phyloP scores from a whole-genome alignment of 2,113 vertebrate genomes.

The Cisticola juncidis region DNA sequence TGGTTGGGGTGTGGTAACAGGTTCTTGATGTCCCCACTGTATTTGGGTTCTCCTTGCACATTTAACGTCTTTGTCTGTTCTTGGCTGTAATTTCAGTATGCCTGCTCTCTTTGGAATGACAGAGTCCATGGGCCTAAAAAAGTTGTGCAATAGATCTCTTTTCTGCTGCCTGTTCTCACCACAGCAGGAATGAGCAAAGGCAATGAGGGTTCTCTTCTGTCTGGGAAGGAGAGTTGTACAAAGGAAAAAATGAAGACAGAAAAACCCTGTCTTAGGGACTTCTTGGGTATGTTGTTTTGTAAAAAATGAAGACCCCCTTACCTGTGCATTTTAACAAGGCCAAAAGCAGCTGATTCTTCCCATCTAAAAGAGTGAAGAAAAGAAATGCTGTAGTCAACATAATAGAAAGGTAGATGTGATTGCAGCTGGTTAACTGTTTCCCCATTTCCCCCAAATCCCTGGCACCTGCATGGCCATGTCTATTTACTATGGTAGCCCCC shows the following conservation, averaged over 20 bases:
- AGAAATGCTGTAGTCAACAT: neutral
- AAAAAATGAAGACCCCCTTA: conserved; percentile 58
- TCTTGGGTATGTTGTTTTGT: neutral
- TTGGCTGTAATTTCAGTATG: neutral
- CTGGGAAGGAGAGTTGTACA: neutral
- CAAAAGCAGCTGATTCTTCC: conserved; percentile 95
- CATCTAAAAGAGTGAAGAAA: conserved; percentile 78
- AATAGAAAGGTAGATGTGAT: neutral
- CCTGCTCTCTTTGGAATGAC: neutral
- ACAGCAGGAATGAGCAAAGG: neutral
- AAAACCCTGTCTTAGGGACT: neutral
- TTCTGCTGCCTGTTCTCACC: conserved; percentile 24
- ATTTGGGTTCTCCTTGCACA: neutral
- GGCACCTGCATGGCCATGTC: neutral
- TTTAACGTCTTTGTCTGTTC: neutral
- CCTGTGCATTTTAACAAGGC: conserved; percentile 97
- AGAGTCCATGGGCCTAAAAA: neutral
- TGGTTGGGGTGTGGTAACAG: neutral
- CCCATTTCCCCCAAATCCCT: neutral
- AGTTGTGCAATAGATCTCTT: neutral
- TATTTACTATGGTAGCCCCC: neutral
- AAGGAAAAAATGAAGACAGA: neutral
- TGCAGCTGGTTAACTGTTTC: neutral
- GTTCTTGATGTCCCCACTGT: neutral
- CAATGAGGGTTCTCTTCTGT: neutral